Evolutionary conservation across 2,888 invertebrate genomes (phyloP).

Genomic region (Bombyx huttoni): DNA sequence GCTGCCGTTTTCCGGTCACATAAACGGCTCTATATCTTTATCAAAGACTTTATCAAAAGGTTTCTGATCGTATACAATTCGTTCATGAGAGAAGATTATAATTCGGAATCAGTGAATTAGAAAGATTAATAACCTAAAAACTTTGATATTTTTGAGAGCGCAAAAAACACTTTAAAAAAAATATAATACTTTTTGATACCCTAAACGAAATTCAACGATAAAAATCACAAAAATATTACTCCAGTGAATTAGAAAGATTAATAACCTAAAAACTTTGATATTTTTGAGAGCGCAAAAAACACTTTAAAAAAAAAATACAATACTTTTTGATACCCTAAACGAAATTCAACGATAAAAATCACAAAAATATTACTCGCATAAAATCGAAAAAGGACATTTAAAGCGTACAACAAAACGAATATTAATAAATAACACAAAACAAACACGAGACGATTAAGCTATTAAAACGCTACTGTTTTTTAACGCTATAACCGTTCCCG

Average conservation of each 20-base stretch:
- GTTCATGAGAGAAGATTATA: no score
- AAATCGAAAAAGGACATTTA: conserved; percentile 17
- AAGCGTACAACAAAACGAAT: conserved; percentile 21
- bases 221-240: no score
- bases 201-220: not conserved
- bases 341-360: not conserved
- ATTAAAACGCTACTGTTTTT: conserved; percentile 70
- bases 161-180: not conserved
- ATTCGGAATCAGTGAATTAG: no score
- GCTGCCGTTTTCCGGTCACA: no score
- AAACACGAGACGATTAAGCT: conserved; percentile 53
- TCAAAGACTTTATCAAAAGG: no score
- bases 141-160: no score
- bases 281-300: not conserved
- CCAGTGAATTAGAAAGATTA: no score
- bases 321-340: not conserved
- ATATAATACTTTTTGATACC: no score
- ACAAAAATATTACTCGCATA: conserved; percentile 7
- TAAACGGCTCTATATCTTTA: no score
- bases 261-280: no score
- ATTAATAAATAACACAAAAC: conserved; percentile 41
- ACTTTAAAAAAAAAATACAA: not conserved
- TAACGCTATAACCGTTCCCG: conserved; percentile 53
- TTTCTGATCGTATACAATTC: no score
- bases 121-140: no score